Percentiles rank a stretch among this genome's conserved stretches.
These are phyloP conservation scores for Geococcyx californianus DNA, from an alignment of 2,113 vertebrate species.

Conservation along the genomic window DNA sequence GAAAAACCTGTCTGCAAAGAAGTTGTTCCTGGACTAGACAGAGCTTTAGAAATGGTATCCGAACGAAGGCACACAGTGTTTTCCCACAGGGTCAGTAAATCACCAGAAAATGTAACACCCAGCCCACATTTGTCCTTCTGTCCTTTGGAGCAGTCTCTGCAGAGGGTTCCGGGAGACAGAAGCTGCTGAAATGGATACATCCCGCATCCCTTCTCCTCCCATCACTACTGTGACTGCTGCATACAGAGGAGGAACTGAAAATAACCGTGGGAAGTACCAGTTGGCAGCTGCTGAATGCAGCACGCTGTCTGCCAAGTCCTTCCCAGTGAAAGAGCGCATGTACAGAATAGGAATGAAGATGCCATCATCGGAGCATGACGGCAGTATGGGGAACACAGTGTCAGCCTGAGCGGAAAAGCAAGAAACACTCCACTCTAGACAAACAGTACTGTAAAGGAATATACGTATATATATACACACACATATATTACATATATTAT, in stretches of 20 bases:
- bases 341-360: background rate
- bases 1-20: background rate
- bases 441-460: background rate
- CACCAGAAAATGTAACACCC: background rate
- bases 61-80: fast-evolving
- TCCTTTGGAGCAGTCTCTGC: fast-evolving
- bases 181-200: background rate
- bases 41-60: background rate
- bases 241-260: background rate
- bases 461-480: too few species aligned
- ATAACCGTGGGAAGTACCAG: background rate
- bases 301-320: background rate
- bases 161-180: background rate
- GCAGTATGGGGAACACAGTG: background rate
- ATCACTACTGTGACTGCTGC: background rate
- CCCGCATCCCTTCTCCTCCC: background rate
- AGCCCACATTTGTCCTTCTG: fast-evolving
- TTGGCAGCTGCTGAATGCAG: background rate
- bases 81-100: background rate
- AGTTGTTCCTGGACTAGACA: background rate
- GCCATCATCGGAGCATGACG: fast-evolving
- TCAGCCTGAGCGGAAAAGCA: background rate
- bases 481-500: background rate
- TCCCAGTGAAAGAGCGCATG: fast-evolving
- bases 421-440: background rate